These are phyloP conservation scores for Tringa solitaria DNA, from an alignment of 2,113 vertebrate genomes.

Conservation along the genomic window DNA sequence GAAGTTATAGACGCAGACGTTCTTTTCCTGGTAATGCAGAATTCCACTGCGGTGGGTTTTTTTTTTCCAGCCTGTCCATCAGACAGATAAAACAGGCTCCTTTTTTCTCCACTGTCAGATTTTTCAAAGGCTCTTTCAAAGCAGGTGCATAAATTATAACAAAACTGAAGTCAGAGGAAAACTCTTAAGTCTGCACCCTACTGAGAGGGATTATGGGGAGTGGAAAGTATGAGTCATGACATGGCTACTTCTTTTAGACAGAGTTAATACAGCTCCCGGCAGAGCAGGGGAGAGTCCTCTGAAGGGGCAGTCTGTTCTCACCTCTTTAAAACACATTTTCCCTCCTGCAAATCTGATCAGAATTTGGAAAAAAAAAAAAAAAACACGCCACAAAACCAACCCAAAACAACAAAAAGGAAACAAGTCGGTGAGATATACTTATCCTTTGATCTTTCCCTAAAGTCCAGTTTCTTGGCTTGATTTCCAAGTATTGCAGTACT, in stretches of 20 bases:
- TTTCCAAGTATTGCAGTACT: background rate
- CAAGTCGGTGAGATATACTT: background rate
- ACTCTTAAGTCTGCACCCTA: conserved; percentile 48
- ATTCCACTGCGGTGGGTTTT: background rate
- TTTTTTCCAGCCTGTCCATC: background rate
- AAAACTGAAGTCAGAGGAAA: conserved; percentile 48
- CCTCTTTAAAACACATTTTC: background rate
- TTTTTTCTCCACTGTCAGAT: conserved; percentile 24
- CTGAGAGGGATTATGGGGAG: conserved; percentile 56
- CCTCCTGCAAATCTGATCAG: background rate
- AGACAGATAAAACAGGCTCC: background rate
- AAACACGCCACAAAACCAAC: no score
- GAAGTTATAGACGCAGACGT: background rate
- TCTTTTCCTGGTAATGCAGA: background rate
- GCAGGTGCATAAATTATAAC: conserved; percentile 67
- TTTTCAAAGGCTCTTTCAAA: conserved; percentile 51
- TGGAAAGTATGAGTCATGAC: conserved; percentile 69
- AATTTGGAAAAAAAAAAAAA: background rate
- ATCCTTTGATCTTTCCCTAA: background rate
- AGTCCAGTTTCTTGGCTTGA: background rate
- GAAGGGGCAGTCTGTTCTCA: background rate
- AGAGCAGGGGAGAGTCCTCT: background rate
- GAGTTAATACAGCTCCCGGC: background rate
- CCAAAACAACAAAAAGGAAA: background rate
- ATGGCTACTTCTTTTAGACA: conserved; percentile 32